Evolutionary conservation across 2,113 vertebrate genomes (phyloP).

Genomic region (Muntiacus reevesi): DNA sequence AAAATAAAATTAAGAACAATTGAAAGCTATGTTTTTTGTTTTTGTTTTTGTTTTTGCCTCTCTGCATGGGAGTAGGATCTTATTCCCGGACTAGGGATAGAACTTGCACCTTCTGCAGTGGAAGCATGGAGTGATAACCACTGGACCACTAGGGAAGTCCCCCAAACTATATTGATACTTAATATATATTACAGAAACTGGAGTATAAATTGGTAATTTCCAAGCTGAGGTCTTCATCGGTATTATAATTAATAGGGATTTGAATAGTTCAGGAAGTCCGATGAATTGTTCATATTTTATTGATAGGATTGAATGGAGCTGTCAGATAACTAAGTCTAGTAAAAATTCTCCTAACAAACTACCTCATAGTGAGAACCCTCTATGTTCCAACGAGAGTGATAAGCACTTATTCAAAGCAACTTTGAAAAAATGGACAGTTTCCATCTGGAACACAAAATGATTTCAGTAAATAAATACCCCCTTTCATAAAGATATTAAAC

Average conservation of each 20-base stretch:
- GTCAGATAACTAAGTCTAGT: not conserved
- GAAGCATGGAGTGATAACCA: not conserved
- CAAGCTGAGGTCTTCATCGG: not conserved
- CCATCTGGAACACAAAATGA: not conserved
- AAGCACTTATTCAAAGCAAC: not conserved
- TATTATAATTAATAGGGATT: not conserved
- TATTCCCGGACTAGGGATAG: not conserved
- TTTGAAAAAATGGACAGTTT: not conserved
- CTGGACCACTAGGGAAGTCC: not conserved
- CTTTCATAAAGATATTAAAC: not conserved
- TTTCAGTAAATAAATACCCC: not conserved
- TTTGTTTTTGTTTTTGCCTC: not conserved
- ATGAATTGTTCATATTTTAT: not conserved
- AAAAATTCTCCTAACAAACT: not conserved
- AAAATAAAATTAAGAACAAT: not conserved
- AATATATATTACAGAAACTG: not conserved
- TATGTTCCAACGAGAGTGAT: not conserved
- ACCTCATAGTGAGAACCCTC: not conserved
- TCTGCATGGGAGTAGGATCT: not conserved
- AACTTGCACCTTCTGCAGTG: not conserved
- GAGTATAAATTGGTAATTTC: not conserved
- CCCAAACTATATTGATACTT: not conserved
- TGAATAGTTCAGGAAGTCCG: not conserved
- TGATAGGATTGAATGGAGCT: not conserved
- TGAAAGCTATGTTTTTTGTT: not conserved